Evolutionary conservation across 2,888 invertebrate genomes (phyloP).

Genomic region (Drosophila neutralis): DNA sequence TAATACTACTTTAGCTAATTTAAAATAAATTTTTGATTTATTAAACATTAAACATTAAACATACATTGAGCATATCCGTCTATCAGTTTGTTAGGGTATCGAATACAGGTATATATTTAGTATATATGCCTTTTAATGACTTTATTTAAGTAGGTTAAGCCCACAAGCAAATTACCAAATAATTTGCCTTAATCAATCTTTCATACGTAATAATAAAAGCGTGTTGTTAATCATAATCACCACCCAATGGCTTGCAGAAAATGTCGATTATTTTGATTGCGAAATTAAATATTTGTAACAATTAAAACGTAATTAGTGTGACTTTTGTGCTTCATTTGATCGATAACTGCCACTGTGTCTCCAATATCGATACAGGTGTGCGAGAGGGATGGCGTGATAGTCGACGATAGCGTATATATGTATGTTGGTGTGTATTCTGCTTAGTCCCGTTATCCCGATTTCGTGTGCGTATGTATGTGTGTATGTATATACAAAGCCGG

Average conservation of each 20-base stretch:
- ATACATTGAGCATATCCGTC: neutral
- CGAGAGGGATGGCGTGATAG: neutral
- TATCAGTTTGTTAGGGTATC: neutral
- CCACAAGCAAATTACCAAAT: conserved; percentile 5
- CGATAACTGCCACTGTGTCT: neutral
- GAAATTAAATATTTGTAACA: neutral
- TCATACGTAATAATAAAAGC: neutral
- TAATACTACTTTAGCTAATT: neutral
- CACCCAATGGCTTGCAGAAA: neutral
- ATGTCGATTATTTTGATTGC: neutral
- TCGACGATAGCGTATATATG: neutral
- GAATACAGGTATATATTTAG: too few species aligned
- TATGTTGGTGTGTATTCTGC: neutral
- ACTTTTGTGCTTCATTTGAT: neutral
- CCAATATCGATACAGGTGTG: neutral
- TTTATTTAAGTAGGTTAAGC: neutral
- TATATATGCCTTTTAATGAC: neutral
- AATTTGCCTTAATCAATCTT: neutral
- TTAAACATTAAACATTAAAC: neutral
- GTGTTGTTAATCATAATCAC: conserved; percentile 3
- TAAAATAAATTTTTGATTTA: neutral
- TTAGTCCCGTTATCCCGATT: neutral
- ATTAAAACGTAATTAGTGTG: conserved; percentile 3
- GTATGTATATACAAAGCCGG: too few species aligned
- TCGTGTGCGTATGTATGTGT: neutral